phyloP scores from a whole-genome alignment of 92 coral and sea anemone species.

The Phenganax subtilis region DNA sequence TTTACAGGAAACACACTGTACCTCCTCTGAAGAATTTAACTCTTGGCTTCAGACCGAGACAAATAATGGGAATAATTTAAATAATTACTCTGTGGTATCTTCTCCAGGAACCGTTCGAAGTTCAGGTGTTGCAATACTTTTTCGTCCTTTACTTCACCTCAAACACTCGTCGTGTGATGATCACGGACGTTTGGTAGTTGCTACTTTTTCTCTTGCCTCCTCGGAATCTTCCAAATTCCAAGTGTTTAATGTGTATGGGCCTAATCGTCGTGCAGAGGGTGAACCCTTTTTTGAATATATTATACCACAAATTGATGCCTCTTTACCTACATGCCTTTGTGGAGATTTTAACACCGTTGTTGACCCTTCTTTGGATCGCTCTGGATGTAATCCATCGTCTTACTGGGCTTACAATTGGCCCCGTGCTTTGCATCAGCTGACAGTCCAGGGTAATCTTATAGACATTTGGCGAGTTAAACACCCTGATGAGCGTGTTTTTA shows the following conservation, averaged over 20 bases:
- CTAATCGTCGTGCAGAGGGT: not conserved
- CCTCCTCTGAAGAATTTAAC: constrained; percentile 10
- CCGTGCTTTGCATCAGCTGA: not conserved
- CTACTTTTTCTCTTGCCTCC: not conserved
- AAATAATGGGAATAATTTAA: not conserved
- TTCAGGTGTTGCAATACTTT: not conserved
- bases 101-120: not conserved
- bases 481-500: not conserved
- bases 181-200: not conserved
- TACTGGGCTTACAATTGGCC: constrained; percentile 28
- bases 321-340: not conserved
- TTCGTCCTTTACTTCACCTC: not conserved
- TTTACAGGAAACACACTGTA: constrained; percentile 36
- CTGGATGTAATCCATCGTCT: not conserved
- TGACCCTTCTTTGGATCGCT: not conserved
- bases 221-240: not conserved
- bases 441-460: not conserved
- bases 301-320: not conserved
- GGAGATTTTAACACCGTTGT: constrained; percentile 9
- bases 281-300: not conserved
- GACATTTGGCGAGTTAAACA: not conserved
- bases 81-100: not conserved
- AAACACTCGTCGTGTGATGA: not conserved
- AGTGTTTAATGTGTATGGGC: not conserved
- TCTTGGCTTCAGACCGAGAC: not conserved